These are phyloP conservation scores for Diplazon laetatorius DNA, from an alignment of 2,888 invertebrate genomes.

Conservation along the genomic window DNA sequence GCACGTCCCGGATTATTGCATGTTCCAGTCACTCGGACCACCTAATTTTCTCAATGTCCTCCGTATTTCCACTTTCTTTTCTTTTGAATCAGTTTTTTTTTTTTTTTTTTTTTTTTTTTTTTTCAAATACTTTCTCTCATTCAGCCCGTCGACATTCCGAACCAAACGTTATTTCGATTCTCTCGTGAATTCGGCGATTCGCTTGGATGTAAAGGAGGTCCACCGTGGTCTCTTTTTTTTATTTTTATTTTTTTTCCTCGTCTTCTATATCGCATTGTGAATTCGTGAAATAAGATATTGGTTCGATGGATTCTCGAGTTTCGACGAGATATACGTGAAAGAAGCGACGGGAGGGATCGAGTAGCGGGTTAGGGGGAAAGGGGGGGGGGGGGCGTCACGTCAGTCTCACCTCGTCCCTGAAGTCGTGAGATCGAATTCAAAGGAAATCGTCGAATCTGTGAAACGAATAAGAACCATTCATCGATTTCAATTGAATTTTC, in stretches of 20 bases:
- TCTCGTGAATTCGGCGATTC: slow-evolving; percentile 25
- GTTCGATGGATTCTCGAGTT: slow-evolving; percentile 19
- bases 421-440: slow-evolving; percentile 42
- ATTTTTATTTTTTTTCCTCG: too few relatives aligned
- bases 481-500: slow-evolving; percentile 35
- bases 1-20: slow-evolving; percentile 23
- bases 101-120: slow-evolving; percentile 8
- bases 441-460: slow-evolving; percentile 44
- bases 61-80: slow-evolving; percentile 24
- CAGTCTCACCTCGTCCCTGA: slow-evolving; percentile 20
- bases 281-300: slow-evolving; percentile 7
- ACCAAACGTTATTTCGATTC: slow-evolving; percentile 4
- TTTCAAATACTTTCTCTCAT: neutral
- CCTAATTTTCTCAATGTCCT: slow-evolving; percentile 37
- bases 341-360: neutral
- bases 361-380: too few relatives aligned
- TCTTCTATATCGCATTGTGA: too few relatives aligned
- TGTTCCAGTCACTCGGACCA: slow-evolving; percentile 33
- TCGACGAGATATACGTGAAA: neutral
- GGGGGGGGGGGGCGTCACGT: neutral
- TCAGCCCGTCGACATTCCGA: slow-evolving; percentile 10
- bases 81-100: too few relatives aligned
- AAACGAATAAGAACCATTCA: slow-evolving; percentile 13
- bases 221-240: neutral
- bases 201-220: neutral